These are phyloP conservation scores for Zaprionus bogoriensis DNA, from an alignment of 2,888 invertebrate species.

Conservation along the genomic window DNA sequence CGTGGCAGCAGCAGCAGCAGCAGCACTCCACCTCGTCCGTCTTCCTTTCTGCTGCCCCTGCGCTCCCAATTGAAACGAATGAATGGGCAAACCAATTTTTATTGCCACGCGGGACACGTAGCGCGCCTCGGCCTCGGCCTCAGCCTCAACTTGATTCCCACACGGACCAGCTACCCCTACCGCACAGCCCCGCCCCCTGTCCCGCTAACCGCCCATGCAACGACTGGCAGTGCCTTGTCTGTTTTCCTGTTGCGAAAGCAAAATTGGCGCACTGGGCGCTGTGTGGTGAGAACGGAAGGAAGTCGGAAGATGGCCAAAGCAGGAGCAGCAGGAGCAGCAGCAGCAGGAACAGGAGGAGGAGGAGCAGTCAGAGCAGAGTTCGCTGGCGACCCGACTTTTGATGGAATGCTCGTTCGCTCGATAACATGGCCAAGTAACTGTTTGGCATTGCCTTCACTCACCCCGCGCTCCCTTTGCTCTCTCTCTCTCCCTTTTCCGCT, in stretches of 20 bases:
- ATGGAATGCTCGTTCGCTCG: conserved; percentile 33
- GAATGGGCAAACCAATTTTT: conserved; percentile 77
- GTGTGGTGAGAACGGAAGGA: conserved; percentile 63
- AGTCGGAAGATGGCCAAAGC: conserved; percentile 50
- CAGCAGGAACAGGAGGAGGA: neutral
- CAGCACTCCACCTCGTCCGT: too few relatives aligned
- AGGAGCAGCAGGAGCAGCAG: neutral
- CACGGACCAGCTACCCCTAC: conserved; percentile 28
- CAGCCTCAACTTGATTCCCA: conserved; percentile 72
- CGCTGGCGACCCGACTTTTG: conserved; percentile 23
- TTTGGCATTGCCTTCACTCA: conserved; percentile 54
- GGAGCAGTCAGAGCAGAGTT: neutral
- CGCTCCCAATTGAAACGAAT: conserved; percentile 75
- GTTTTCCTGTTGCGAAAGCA: conserved; percentile 59
- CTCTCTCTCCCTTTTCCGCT: neutral
- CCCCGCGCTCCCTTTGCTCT: neutral
- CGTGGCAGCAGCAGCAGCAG: conserved; percentile 17
- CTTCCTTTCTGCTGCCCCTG: too few relatives aligned
- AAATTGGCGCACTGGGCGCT: conserved; percentile 67
- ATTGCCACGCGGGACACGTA: conserved; percentile 80
- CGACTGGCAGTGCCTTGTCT: conserved; percentile 14
- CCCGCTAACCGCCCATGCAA: neutral
- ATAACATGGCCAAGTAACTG: conserved; percentile 77
- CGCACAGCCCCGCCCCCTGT: neutral
- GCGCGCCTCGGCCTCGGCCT: conserved; percentile 41